phyloP scores from a whole-genome alignment of 2,888 invertebrate genomes.

The Phlogophora meticulosa region DNA sequence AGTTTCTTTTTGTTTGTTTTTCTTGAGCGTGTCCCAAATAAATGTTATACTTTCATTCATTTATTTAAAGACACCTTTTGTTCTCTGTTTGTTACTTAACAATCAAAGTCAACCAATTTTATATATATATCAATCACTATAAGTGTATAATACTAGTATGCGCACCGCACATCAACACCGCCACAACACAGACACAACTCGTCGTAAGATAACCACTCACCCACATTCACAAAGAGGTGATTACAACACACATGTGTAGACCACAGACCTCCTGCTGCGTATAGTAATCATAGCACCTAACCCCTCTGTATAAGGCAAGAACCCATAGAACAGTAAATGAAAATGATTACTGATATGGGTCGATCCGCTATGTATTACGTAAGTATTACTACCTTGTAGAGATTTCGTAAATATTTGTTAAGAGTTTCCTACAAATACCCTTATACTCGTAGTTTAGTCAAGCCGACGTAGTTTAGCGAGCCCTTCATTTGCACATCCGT shows the following conservation, averaged over 20 bases:
- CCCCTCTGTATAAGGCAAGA: constrained; percentile 18
- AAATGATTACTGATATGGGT: neutral
- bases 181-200: constrained; percentile 6
- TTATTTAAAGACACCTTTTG: no score
- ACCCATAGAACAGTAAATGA: neutral
- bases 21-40: no score
- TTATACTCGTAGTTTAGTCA: neutral
- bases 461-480: neutral
- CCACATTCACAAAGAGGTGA: constrained; percentile 8
- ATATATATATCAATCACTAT: no score
- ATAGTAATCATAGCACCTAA: neutral
- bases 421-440: constrained; percentile 2
- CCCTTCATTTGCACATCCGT: neutral
- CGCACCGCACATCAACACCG: neutral
- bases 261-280: constrained; percentile 17
- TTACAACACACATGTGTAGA: constrained; percentile 28
- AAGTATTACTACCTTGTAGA: constrained; percentile 9
- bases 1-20: no score
- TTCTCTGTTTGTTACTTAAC: no score
- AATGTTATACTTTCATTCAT: no score
- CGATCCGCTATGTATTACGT: neutral
- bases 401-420: constrained; percentile 19
- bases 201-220: neutral
- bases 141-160: no score
- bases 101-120: no score